Evolutionary conservation across 2,797 vertebrate genomes (phyloP).

Genomic region (Schizothorax lantsangensis): DNA sequence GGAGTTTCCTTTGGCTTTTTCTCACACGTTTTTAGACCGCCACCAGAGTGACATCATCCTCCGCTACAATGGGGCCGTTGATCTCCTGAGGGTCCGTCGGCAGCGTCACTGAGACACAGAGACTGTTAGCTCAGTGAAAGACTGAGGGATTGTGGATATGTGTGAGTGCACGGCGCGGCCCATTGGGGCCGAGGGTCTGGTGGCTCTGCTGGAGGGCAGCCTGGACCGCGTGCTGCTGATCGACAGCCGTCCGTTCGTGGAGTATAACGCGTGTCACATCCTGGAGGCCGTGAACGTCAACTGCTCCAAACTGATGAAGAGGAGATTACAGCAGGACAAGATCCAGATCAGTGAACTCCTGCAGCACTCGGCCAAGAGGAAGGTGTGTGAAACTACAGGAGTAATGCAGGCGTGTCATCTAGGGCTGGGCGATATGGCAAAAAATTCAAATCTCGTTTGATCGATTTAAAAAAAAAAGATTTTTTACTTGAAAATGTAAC

Average conservation of each 20-base stretch:
- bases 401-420: too few species aligned
- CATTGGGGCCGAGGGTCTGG: constrained; percentile 86
- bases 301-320: constrained; percentile 98
- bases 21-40: constrained; percentile 48
- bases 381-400: constrained; percentile 76
- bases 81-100: constrained; percentile 80
- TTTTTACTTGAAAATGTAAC: too few species aligned
- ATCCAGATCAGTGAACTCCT: constrained; percentile 92
- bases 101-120: constrained; percentile 59
- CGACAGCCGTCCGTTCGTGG: constrained; percentile 95
- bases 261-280: constrained; percentile 92
- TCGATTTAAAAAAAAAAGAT: too few species aligned
- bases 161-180: constrained; percentile 56
- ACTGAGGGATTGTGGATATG: constrained; percentile 65
- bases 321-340: constrained; percentile 95
- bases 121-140: constrained; percentile 38
- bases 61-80: constrained; percentile 83
- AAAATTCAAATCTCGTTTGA: too few species aligned
- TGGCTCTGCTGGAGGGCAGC: constrained; percentile 90
- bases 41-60: constrained; percentile 86
- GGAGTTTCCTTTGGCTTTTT: constrained; percentile 5
- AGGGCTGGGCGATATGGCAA: too few species aligned
- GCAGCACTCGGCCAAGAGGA: constrained; percentile 92
- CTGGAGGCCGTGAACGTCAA: constrained; percentile 95
- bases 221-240: constrained; percentile 90